Evolutionary conservation across 2,113 vertebrate species (phyloP), one percentile per base, ranked within the genome.

Genomic region (Boulengeromyrus knoepffleri): DNA sequence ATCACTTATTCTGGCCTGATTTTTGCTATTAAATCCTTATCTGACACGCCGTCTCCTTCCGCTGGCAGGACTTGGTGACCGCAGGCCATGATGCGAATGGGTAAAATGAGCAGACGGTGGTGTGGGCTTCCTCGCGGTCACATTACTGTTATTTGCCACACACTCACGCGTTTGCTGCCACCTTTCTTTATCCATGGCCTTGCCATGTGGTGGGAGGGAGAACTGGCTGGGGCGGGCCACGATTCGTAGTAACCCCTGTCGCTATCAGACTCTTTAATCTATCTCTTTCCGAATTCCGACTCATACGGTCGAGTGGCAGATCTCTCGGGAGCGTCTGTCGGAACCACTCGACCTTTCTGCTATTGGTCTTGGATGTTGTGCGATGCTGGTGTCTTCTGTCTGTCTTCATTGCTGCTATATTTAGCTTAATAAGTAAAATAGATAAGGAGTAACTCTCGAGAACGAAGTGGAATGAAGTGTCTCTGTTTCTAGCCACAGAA

Each of bases 401-500:
- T 56, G 56, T 24, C 58, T 39, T 85, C 9, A 24, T 62, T 31
- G 53, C 42, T 85, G 36, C n/a, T 56, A 5, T 56, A 56, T 83
- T 83, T 84, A 89, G 42, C 66, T 52, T 31, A 31, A 13, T 46
- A 12, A 36, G 27, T 70, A 7, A 89, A 45, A 17, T 83, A 42
- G 52, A 31, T 24, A 58, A 42, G 42, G 50, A 45, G 50, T 53
- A 27, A 87, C 50, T 12, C 8, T 12, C 1, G 50, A 84, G 15
- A 83, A 42, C 31, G 45, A 56, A 53, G 47, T 88, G 42, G 50
- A 89, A 58, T 84, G 77, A 85, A 56, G 31, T 85, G 39, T 89
- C 84, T 89, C 27, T 89, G 89, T 89, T 89, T 89, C 80, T 62
- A 85, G 89, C 89, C 89, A 85, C 89, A 89, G 89, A 85, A 85